phyloP scores from a whole-genome alignment of 2,113 vertebrate genomes.

The Microtus oregoni region DNA sequence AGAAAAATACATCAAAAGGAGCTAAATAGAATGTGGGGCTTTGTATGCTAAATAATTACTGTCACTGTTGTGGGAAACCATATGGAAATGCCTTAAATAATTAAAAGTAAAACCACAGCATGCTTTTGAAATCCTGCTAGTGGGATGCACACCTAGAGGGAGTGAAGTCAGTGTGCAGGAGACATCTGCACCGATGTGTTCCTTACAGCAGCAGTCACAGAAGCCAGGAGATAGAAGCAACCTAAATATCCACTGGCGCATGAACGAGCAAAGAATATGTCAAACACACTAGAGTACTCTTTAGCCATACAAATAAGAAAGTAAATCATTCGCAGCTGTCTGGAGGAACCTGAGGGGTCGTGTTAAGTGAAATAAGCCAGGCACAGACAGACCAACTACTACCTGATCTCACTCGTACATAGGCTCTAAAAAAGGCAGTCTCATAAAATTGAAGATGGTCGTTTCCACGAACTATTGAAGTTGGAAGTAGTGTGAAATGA shows the following conservation, averaged over 20 bases:
- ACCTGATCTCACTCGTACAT: background rate
- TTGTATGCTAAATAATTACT: conserved; percentile 2
- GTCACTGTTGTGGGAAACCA: background rate
- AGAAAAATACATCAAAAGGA: background rate
- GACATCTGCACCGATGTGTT: background rate
- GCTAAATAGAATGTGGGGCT: background rate
- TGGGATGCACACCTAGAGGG: background rate
- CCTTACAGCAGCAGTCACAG: background rate
- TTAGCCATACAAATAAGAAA: background rate
- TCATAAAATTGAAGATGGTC: background rate
- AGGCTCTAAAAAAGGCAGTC: background rate
- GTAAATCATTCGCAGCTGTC: background rate
- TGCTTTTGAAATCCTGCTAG: background rate
- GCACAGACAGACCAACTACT: background rate
- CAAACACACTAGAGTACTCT: background rate
- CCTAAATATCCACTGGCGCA: background rate
- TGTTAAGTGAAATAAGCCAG: background rate
- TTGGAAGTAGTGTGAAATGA: background rate
- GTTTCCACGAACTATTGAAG: background rate
- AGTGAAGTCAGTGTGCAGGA: background rate
- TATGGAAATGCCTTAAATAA: background rate
- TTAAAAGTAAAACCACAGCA: background rate
- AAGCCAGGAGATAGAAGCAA: background rate
- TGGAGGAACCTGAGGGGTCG: background rate
- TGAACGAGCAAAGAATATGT: background rate